These are phyloP conservation scores for Menidia menidia DNA, from an alignment of 2,797 vertebrate genomes.

Conservation along the genomic window DNA sequence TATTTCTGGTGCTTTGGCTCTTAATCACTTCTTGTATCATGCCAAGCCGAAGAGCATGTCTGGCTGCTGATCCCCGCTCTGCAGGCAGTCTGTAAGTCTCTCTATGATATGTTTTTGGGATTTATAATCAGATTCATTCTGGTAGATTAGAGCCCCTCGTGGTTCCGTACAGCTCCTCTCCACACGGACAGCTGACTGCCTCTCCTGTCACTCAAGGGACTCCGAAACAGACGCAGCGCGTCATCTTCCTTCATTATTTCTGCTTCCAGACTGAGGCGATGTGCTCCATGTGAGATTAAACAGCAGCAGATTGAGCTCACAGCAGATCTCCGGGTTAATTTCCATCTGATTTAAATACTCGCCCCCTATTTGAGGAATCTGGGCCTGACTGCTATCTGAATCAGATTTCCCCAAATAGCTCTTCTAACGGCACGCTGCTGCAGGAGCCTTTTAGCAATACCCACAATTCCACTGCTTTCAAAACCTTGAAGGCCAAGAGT, in stretches of 20 bases:
- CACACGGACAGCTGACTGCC: not conserved
- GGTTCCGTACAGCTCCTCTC: conserved; percentile 6
- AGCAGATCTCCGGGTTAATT: conserved; percentile 20
- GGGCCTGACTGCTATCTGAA: conserved; percentile 19
- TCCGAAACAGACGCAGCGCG: conserved; percentile 2
- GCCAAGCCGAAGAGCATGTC: conserved; percentile 23
- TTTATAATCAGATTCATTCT: conserved; percentile 39
- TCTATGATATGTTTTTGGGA: conserved; percentile 36
- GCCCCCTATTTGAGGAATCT: conserved; percentile 8
- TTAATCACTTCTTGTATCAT: conserved; percentile 4
- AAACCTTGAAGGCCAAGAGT: not conserved
- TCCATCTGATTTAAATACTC: conserved; percentile 39
- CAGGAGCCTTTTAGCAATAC: conserved; percentile 7
- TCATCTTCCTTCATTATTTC: not conserved
- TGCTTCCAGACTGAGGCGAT: conserved; percentile 6
- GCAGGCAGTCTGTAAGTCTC: conserved; percentile 31
- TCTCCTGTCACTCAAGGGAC: not conserved
- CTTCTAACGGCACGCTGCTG: not conserved
- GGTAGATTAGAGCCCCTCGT: conserved; percentile 23
- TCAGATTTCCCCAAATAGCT: conserved; percentile 37
- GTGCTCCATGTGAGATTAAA: conserved; percentile 14
- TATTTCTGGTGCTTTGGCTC: conserved; percentile 25
- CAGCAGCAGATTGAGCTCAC: conserved; percentile 17
- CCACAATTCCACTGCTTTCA: conserved; percentile 27
- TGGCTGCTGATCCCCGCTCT: conserved; percentile 29